Percentiles rank a stretch among this genome's conserved stretches.
phyloP scores from a whole-genome alignment of 2,797 vertebrate genomes.

The Saxicola maurus region DNA sequence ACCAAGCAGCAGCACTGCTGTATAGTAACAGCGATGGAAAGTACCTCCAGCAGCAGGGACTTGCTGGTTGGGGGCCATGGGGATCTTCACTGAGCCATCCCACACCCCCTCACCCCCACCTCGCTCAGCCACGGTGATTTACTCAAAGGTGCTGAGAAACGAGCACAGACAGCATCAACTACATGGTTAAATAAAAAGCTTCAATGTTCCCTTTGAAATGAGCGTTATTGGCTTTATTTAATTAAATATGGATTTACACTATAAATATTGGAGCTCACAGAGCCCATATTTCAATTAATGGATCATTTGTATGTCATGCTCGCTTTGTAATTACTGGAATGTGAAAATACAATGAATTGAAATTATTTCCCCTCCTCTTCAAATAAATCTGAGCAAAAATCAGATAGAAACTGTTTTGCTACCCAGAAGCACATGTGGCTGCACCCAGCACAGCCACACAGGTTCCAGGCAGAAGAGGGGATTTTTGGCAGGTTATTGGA shows the following conservation, averaged over 20 bases:
- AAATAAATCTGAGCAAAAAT: constrained; percentile 27
- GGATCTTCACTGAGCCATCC: not conserved
- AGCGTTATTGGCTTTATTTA: constrained; percentile 76
- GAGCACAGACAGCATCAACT: not conserved
- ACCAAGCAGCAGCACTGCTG: not conserved
- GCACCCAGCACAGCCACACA: not conserved
- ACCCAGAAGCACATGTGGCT: not conserved
- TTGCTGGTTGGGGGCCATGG: not conserved
- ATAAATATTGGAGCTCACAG: constrained; percentile 71
- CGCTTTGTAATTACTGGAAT: constrained; percentile 74
- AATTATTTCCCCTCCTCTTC: constrained; percentile 58
- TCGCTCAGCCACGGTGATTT: not conserved
- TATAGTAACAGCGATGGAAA: not conserved
- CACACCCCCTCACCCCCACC: not conserved
- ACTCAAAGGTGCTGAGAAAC: not conserved
- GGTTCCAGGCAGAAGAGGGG: not conserved
- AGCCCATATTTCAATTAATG: constrained; percentile 76
- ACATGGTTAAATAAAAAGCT: constrained; percentile 63
- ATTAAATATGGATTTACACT: constrained; percentile 78
- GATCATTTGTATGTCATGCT: constrained; percentile 75
- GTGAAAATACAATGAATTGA: constrained; percentile 61
- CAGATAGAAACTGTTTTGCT: not conserved
- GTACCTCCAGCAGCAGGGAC: not conserved
- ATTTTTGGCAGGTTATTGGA: not conserved
- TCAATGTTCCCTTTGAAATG: constrained; percentile 69